Percentiles rank a stretch among this genome's conserved stretches.
phyloP scores from a whole-genome alignment of 2,797 vertebrate species.

The Sphenodon punctatus region DNA sequence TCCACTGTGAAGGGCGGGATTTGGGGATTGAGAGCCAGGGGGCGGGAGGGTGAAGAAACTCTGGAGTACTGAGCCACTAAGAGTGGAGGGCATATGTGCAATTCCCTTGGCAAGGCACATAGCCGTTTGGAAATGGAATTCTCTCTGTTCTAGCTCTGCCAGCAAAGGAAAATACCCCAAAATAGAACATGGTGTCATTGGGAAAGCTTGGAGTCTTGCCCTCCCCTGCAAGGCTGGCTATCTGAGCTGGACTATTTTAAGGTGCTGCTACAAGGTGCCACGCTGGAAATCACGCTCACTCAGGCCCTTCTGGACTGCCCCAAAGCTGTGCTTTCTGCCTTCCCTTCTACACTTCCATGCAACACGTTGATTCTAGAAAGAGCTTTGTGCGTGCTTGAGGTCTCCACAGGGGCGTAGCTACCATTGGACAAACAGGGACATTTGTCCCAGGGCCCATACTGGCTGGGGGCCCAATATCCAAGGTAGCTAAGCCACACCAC shows the following conservation, averaged over 20 bases:
- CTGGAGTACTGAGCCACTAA: neutral
- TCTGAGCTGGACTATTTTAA: neutral
- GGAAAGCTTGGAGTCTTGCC: neutral
- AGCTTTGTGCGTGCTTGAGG: too few relatives aligned
- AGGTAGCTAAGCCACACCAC: too few relatives aligned
- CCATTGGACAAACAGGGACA: too few relatives aligned
- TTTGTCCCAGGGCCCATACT: too few relatives aligned
- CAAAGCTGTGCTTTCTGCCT: too few relatives aligned
- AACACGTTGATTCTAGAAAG: too few relatives aligned
- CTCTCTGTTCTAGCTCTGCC: neutral
- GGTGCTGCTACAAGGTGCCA: neutral
- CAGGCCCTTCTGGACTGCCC: neutral
- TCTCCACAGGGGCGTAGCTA: too few relatives aligned
- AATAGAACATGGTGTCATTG: neutral
- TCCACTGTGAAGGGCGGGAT: too few relatives aligned
- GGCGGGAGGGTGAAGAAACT: neutral
- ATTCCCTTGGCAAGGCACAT: neutral
- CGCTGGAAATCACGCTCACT: neutral
- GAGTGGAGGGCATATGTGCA: neutral
- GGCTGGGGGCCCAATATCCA: too few relatives aligned
- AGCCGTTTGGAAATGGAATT: conserved; percentile 1
- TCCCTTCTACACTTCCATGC: neutral
- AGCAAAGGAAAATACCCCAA: neutral
- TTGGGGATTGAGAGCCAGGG: too few relatives aligned
- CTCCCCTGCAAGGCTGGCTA: neutral